phyloP scores from a whole-genome alignment of 1,140 invertebrate genomes.

The Halotydeus destructor region DNA sequence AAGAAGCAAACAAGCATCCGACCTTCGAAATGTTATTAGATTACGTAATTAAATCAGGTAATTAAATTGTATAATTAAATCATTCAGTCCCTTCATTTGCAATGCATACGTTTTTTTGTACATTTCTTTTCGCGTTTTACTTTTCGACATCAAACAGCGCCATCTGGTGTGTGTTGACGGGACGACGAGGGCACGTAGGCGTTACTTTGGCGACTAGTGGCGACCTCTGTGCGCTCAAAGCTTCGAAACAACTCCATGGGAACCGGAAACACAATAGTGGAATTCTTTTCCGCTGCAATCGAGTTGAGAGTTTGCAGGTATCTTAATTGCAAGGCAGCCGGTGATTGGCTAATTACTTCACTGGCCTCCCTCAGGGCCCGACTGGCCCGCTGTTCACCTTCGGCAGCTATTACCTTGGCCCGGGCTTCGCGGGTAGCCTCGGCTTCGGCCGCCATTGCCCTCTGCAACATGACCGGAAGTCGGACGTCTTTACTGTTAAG shows the following conservation, averaged over 20 bases:
- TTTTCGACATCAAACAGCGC: background rate
- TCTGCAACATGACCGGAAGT: conserved; percentile 27
- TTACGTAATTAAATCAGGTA: too few species aligned
- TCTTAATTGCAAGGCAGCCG: conserved; percentile 33
- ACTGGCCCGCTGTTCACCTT: conserved; percentile 54
- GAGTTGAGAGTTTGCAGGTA: conserved; percentile 26
- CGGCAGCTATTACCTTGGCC: conserved; percentile 32
- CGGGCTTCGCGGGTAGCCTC: conserved; percentile 24
- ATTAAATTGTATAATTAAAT: too few species aligned
- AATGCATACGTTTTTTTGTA: too few species aligned
- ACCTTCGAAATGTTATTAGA: too few species aligned
- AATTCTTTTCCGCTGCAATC: conserved; percentile 27
- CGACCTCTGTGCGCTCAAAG: background rate
- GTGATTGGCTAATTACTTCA: conserved; percentile 47
- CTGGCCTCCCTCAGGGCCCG: conserved; percentile 66
- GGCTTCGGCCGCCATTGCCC: conserved; percentile 27
- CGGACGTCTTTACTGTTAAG: conserved; percentile 27
- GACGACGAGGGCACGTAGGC: background rate
- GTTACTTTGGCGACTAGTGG: background rate
- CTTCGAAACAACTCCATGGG: conserved; percentile 12
- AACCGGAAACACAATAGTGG: conserved; percentile 25
- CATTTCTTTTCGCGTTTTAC: too few species aligned
- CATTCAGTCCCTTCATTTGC: too few species aligned
- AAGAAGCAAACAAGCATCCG: too few species aligned
- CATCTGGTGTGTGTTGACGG: background rate